These are phyloP conservation scores for Blera fallax DNA, from an alignment of 2,888 invertebrate genomes.

Conservation along the genomic window DNA sequence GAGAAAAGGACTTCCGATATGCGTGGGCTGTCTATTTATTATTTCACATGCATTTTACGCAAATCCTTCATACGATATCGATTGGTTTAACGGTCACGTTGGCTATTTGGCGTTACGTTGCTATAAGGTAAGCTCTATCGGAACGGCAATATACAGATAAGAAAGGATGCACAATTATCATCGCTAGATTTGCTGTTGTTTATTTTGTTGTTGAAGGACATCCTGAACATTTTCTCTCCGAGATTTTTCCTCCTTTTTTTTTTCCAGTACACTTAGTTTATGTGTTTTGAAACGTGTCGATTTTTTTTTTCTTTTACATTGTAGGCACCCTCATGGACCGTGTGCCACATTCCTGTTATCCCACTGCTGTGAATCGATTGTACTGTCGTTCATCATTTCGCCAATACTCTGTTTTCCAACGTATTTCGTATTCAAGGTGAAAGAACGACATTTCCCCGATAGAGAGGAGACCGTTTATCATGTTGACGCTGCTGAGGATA, in stretches of 20 bases:
- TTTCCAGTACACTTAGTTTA: background rate
- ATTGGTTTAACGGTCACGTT: conserved; percentile 95
- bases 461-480: conserved; percentile 77
- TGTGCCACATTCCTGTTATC: conserved; percentile 89
- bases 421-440: conserved; percentile 87
- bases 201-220: background rate
- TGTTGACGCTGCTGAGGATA: conserved; percentile 79
- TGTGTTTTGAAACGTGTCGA: conserved; percentile 19
- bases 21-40: conserved; percentile 91
- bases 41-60: conserved; percentile 94
- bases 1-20: conserved; percentile 94
- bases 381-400: conserved; percentile 89
- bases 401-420: conserved; percentile 92
- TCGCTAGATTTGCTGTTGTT: conserved; percentile 3
- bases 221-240: background rate
- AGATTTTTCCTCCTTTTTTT: background rate
- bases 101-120: conserved; percentile 95
- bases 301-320: conserved; percentile 73
- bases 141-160: background rate
- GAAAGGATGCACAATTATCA: conserved; percentile 2
- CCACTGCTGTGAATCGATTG: conserved; percentile 89
- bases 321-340: conserved; percentile 90
- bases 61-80: conserved; percentile 94
- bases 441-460: conserved; percentile 78
- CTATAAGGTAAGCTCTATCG: conserved; percentile 86